Evolutionary conservation across 1,140 invertebrate genomes (phyloP), one percentile per base, ranked within the genome.

Genomic region (Macrotrachela quadricornifera): DNA sequence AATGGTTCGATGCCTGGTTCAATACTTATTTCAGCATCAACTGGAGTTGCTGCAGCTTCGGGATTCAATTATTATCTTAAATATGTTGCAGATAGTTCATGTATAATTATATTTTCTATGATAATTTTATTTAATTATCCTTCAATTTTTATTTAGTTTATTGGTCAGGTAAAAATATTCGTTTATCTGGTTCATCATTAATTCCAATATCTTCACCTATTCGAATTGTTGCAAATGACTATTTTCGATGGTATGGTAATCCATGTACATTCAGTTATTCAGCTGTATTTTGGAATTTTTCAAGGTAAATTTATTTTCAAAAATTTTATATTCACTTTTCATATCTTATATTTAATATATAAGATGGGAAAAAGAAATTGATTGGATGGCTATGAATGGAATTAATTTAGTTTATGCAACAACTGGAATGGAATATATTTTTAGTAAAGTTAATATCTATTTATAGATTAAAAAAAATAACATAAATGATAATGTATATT

Each of bases 351-450:
- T 30, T n/a, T n/a, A n/a, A n/a, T n/a, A n/a, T n/a, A n/a, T 64
- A 0, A 68, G 82, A 52, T 95, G 88, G 88, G 75, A 80, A 60
- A 68, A 73, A n/a, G 81, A 91, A 61, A 80, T 95, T 14, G 85
- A 91, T 65, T 94, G 88, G 87, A 91, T 94, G 83, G 88, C 84
- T 0, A 62, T 94, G 56, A 85, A 87, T 60, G 85, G 85, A 1
- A 83, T 91, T 45, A 92, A 91, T 67, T 65, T 94, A 17, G 79
- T 83, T 4, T 69, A 92, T 40, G 87, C 85, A 1, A 85, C 85
- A 57, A 78, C 77, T 42, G 84, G 80, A 1, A 85, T 92, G 70
- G 90, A 95, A 66, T 78, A 77, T 0, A 80, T 90, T 46, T 91
- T 85, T 82, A 62, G 77, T 46, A 61, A 64, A 60, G 70, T 71